Base-by-base conservation (phyloP, 2,888 invertebrate species). In the Glaucopsyche alexis region DNA sequence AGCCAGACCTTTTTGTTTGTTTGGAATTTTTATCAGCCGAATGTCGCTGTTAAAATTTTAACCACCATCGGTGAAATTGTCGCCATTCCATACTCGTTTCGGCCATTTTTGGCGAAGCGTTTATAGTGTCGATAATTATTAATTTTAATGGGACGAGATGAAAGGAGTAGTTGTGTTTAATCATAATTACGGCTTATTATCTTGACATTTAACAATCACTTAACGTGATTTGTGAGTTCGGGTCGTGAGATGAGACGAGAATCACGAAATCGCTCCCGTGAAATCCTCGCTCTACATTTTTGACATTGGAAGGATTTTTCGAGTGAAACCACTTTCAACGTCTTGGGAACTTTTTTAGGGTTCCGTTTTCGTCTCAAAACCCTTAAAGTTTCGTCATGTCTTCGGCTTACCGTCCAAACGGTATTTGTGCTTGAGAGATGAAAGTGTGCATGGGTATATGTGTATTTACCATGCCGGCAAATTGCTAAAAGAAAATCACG, bases 161-260 rank as follows among this genome's bases (percentile, higher is more conserved):
- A 66, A 66, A 66, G 47, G 47, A 69, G 47, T 7, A 69, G 69
- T 49, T 49, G 29, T 19, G 47, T 19, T 29, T 29, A 49, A 67
- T 67, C 67, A 6, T 66, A 66, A 72, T 72, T 72, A 66, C 72
- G 14, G 40, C 67, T 19, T 67, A 72, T 72, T 72, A 72, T 72
- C 42, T 66, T 67, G 72, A 69, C 72, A 66, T 72, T 72, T 72
- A 72, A 52, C 52, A 67, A 52, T 72, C 72, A 72, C 67, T 72
- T 55, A 72, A 67, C 64, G 50, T 55, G 72, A 67, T 55, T 38
- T 42, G 42, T 65, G 72, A 65, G 40, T 60, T 65, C 38, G 50
- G 64, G 29, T 38, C 65, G 50, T 49, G 72, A 72, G 50, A 65
- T 72, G 52, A 50, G 60, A 60, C 40, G 52, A 71, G 19, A 55